Evolutionary conservation across 2,888 invertebrate species (phyloP).

Genomic region (Synergus itoensis): DNA sequence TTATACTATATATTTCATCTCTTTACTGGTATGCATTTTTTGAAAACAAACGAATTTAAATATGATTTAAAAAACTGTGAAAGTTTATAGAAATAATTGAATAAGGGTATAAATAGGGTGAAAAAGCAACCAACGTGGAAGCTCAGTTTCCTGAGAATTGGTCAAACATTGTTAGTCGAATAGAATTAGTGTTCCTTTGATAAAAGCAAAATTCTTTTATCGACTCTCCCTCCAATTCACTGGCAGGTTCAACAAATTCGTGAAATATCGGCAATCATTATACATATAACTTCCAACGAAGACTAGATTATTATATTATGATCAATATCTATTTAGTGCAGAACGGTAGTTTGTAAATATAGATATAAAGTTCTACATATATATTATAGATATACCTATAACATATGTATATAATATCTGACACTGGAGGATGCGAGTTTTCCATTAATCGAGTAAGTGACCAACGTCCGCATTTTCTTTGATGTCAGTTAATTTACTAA

Average conservation of each 20-base stretch:
- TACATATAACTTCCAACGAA: neutral
- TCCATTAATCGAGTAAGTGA: constrained; percentile 74
- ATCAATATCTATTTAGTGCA: no score
- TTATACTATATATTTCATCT: no score
- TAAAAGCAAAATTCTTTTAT: constrained; percentile 30
- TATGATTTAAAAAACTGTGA: neutral
- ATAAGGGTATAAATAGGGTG: neutral
- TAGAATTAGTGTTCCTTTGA: constrained; percentile 24
- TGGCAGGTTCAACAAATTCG: constrained; percentile 3
- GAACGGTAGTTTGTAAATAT: constrained; percentile 20
- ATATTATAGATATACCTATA: no score
- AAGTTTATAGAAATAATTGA: constrained; percentile 4
- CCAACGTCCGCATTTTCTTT: constrained; percentile 75
- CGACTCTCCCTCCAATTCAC: neutral
- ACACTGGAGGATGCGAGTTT: constrained; percentile 63
- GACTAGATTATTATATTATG: no score
- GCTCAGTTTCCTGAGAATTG: constrained; percentile 27
- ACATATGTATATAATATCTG: constrained; percentile 48
- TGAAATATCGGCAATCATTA: constrained; percentile 8
- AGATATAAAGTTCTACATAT: neutral
- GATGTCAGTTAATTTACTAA: constrained; percentile 78
- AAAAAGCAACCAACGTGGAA: neutral
- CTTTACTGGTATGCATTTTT: no score
- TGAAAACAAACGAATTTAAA: neutral
- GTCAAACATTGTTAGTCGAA: constrained; percentile 25